Percentiles rank a stretch among this genome's conserved stretches.
These are phyloP conservation scores for Clinocottus analis DNA, from an alignment of 2,113 vertebrate species.

Conservation along the genomic window DNA sequence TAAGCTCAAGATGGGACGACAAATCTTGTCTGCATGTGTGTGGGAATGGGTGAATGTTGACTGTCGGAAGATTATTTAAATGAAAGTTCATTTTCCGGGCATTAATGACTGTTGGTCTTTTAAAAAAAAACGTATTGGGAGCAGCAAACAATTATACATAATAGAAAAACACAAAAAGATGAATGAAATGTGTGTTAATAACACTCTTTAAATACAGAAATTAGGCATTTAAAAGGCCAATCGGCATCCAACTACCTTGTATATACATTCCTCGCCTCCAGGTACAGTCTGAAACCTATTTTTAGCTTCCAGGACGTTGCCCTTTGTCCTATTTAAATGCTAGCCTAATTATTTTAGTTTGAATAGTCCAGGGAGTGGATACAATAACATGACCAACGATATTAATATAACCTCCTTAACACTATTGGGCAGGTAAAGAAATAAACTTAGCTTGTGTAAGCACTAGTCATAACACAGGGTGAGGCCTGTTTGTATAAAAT, in stretches of 20 bases:
- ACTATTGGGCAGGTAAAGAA: background rate
- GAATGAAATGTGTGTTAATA: background rate
- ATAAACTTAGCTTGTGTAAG: too few species aligned
- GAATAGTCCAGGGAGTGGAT: background rate
- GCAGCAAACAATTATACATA: background rate
- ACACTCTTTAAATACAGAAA: too few species aligned
- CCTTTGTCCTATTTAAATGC: background rate
- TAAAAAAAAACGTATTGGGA: background rate
- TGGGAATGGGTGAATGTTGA: too few species aligned
- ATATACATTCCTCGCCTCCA: constrained; percentile 67
- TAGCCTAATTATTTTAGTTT: background rate
- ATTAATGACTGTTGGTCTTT: background rate
- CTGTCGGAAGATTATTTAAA: too few species aligned
- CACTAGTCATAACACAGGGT: background rate
- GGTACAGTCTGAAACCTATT: constrained; percentile 41
- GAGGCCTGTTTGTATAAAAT: background rate
- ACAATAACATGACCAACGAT: background rate
- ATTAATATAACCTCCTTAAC: background rate
- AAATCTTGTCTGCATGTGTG: background rate
- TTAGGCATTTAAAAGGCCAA: too few species aligned
- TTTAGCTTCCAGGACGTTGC: background rate
- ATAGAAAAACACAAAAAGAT: background rate
- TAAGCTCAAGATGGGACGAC: background rate
- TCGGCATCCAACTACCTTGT: background rate
- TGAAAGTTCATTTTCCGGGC: too few species aligned